Conservation (phyloP, 1,140 invertebrate genomes). For the Penaeus vannamei region DNA sequence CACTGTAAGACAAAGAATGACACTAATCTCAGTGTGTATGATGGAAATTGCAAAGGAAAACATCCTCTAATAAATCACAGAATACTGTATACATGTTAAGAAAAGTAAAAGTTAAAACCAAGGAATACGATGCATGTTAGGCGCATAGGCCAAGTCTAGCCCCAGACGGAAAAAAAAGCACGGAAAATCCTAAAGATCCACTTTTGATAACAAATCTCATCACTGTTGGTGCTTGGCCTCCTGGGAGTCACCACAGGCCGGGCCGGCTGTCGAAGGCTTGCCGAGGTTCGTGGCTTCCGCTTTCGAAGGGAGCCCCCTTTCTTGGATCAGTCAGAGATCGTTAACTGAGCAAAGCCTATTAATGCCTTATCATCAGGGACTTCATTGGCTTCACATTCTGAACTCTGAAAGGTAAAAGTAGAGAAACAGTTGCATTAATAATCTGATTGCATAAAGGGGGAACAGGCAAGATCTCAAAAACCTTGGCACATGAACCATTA, state of each 20-base stretch:
- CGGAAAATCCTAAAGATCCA: constrained; percentile 34
- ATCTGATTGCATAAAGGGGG: not conserved
- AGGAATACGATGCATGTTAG: not conserved
- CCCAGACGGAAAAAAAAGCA: constrained; percentile 2
- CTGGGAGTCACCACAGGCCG: not conserved
- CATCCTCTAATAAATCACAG: no score
- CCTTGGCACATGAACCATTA: not conserved
- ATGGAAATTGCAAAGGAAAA: no score
- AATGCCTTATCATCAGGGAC: constrained; percentile 93
- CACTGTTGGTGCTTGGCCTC: constrained; percentile 8
- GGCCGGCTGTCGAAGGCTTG: not conserved
- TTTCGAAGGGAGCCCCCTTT: constrained; percentile 8
- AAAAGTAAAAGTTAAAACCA: no score
- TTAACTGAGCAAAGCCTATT: constrained; percentile 96
- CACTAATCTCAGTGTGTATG: no score
- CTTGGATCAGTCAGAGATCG: constrained; percentile 83
- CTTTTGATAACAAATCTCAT: constrained; percentile 59
- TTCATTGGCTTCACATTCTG: constrained; percentile 85
- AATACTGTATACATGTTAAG: no score
- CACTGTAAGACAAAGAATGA: no score
- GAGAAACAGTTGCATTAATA: not conserved
- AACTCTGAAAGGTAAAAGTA: constrained; percentile 80
- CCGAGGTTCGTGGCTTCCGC: constrained; percentile 12
- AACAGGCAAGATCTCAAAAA: not conserved
- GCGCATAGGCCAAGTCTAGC: not conserved